Evolutionary conservation across 2,888 invertebrate species (phyloP).

Genomic region (Agriopis marginaria): DNA sequence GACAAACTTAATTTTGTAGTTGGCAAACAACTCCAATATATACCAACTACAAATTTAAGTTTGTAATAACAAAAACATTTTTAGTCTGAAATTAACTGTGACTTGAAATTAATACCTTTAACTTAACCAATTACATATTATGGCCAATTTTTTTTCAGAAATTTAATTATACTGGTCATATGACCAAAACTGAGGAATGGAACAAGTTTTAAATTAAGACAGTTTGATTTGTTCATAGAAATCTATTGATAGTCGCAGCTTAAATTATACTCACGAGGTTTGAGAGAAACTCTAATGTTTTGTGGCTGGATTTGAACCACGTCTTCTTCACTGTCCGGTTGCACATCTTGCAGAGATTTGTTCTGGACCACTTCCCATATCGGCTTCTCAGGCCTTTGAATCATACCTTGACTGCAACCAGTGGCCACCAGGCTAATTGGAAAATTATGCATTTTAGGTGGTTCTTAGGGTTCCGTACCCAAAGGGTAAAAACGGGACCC

Average conservation of each 20-base stretch:
- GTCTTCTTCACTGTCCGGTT: slow-evolving; percentile 68
- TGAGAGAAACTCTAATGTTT: slow-evolving; percentile 84
- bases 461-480: too few relatives aligned
- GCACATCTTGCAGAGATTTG: slow-evolving; percentile 81
- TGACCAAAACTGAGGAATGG: too few relatives aligned
- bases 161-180: too few relatives aligned
- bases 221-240: not conserved
- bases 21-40: too few relatives aligned
- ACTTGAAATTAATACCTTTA: too few relatives aligned
- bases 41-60: too few relatives aligned
- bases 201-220: not conserved
- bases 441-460: slow-evolving; percentile 1
- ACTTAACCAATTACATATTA: too few relatives aligned
- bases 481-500: too few relatives aligned
- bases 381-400: slow-evolving; percentile 69
- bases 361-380: slow-evolving; percentile 73
- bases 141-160: too few relatives aligned
- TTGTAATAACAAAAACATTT: too few relatives aligned
- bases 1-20: too few relatives aligned
- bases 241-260: not conserved
- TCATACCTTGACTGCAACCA: slow-evolving; percentile 74
- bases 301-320: slow-evolving; percentile 90
- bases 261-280: slow-evolving; percentile 83
- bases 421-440: slow-evolving; percentile 66
- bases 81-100: too few relatives aligned